Percentiles rank a stretch among this genome's conserved stretches.
These are phyloP conservation scores for Odobenus rosmarus DNA, from an alignment of 2,113 vertebrate genomes.

Conservation along the genomic window DNA sequence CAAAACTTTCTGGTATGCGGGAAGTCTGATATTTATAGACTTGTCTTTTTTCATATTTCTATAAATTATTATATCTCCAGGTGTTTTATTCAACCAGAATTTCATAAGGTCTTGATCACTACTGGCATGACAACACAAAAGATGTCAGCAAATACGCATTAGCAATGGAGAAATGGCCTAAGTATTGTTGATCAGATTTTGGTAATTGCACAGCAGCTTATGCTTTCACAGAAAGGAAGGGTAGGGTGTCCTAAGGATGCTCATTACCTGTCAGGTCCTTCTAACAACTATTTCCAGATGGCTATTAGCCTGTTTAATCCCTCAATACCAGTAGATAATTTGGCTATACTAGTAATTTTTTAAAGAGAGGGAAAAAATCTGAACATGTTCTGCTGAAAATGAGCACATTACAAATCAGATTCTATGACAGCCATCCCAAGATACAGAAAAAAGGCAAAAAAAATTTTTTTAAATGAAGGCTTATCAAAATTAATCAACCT, in stretches of 20 bases:
- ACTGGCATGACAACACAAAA: neutral
- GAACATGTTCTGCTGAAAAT: neutral
- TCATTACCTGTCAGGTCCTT: neutral
- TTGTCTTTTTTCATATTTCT: neutral
- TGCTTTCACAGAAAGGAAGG: neutral
- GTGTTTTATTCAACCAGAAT: neutral
- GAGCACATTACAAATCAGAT: neutral
- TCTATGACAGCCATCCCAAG: neutral
- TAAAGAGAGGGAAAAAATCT: neutral
- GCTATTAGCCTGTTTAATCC: neutral
- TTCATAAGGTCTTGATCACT: neutral
- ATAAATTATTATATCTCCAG: neutral
- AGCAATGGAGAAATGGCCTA: neutral
- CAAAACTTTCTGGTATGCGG: neutral
- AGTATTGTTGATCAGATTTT: neutral
- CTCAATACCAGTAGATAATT: neutral
- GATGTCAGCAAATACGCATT: neutral
- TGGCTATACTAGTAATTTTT: neutral
- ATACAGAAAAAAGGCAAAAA: neutral
- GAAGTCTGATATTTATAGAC: neutral
- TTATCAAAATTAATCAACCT: slow-evolving; percentile 5
- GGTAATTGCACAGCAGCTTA: neutral
- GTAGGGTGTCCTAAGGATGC: neutral
- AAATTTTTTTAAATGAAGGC: neutral
- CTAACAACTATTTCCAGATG: neutral